A percentile compares a stretch with the other conserved stretches of the same genome.
Evolutionary conservation across 2,113 vertebrate genomes (phyloP).

Genomic region (Neolamprologus variostigma): DNA sequence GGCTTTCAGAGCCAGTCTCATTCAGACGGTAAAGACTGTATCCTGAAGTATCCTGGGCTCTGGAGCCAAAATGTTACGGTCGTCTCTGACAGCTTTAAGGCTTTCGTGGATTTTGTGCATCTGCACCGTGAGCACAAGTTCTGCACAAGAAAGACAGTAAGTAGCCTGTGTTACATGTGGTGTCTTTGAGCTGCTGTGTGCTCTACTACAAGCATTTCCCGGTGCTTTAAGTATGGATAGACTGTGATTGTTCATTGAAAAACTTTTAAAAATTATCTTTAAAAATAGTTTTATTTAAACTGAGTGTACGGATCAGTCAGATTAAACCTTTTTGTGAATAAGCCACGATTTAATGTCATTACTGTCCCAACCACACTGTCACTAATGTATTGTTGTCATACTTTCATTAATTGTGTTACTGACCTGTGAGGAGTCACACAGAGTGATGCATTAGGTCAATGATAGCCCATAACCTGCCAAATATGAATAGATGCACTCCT

Average conservation of each 20-base stretch:
- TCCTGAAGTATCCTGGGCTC: neutral
- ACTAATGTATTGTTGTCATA: neutral
- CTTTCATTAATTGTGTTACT: neutral
- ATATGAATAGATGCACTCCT: neutral
- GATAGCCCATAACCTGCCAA: neutral
- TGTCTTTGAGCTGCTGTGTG: neutral
- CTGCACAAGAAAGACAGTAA: constrained; percentile 67
- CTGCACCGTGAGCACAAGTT: constrained; percentile 47
- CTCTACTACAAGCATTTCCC: neutral
- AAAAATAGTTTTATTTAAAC: neutral
- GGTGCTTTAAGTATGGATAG: neutral
- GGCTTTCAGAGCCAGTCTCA: neutral
- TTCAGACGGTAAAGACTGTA: neutral
- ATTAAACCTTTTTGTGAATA: neutral
- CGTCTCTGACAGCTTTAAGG: constrained; percentile 43
- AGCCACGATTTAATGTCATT: neutral
- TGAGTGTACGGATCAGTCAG: neutral
- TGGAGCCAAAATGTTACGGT: constrained; percentile 47
- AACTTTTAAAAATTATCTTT: neutral
- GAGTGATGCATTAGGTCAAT: neutral
- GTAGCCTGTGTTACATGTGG: constrained; percentile 35
- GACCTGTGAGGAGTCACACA: neutral
- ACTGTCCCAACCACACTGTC: neutral
- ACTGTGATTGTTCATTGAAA: neutral
- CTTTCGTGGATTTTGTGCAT: constrained; percentile 64